Conservation (phyloP, 1,140 invertebrate species). For the Drosophila sproati region DNA sequence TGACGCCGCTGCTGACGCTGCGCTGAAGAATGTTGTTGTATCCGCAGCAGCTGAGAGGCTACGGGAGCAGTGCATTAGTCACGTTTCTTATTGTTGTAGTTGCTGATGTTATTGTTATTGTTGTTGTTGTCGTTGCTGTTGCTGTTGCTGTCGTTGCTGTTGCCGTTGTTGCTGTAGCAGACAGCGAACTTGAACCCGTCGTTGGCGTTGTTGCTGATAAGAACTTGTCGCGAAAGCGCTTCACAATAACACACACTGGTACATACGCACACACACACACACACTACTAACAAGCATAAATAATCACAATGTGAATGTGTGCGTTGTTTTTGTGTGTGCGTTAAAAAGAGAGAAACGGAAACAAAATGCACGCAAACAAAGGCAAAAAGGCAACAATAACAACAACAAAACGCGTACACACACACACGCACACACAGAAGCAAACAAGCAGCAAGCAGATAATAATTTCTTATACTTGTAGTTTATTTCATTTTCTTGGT, state of each 20-base stretch:
- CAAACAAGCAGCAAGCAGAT: slow-evolving; percentile 24
- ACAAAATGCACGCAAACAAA: slow-evolving; percentile 54
- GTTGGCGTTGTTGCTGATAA: slow-evolving; percentile 36
- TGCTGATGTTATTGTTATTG: slow-evolving; percentile 21
- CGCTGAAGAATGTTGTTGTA: slow-evolving; percentile 72
- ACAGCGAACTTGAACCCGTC: slow-evolving; percentile 27
- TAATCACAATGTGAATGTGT: slow-evolving; percentile 27
- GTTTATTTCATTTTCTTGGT: slow-evolving; percentile 33
- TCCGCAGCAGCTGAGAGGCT: slow-evolving; percentile 81
- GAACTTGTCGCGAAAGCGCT: slow-evolving; percentile 37
- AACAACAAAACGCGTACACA: not conserved
- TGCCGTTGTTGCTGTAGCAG: slow-evolving; percentile 10
- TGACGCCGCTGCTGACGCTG: slow-evolving; percentile 53
- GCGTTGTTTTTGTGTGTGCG: slow-evolving; percentile 10
- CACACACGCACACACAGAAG: not conserved
- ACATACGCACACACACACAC: slow-evolving; percentile 8
- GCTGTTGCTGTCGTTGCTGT: not conserved
- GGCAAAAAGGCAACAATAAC: slow-evolving; percentile 31
- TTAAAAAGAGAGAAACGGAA: slow-evolving; percentile 38
- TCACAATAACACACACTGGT: slow-evolving; percentile 27
- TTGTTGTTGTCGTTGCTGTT: slow-evolving; percentile 1
- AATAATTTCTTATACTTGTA: slow-evolving; percentile 45
- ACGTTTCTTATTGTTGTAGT: slow-evolving; percentile 51
- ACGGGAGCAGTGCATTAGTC: slow-evolving; percentile 80
- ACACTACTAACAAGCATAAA: not conserved